Evolutionary conservation across 2,113 vertebrate species (phyloP).

Genomic region (Tachuris rubrigastra): DNA sequence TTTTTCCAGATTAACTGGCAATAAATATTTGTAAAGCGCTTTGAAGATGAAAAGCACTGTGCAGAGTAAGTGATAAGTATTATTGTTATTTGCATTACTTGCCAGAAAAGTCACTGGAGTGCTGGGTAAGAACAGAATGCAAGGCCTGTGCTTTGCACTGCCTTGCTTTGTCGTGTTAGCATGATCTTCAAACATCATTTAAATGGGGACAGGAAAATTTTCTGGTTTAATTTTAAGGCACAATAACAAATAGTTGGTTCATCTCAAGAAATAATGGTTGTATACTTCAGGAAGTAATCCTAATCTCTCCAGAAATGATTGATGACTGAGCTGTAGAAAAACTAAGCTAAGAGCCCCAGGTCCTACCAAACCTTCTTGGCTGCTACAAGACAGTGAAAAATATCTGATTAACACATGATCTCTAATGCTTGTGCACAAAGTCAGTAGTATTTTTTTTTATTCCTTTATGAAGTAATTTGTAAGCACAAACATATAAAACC

Average conservation of each 20-base stretch:
- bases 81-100: background rate
- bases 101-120: background rate
- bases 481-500: background rate
- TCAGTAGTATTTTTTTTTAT: background rate
- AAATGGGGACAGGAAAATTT: background rate
- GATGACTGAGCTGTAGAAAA: background rate
- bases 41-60: background rate
- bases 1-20: slow-evolving; percentile 27
- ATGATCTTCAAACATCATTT: background rate
- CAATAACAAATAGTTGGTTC: background rate
- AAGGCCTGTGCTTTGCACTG: background rate
- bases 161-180: background rate
- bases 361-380: background rate
- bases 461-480: background rate
- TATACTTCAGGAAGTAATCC: background rate
- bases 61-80: background rate
- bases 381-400: background rate
- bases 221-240: slow-evolving; percentile 26
- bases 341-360: background rate
- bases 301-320: background rate
- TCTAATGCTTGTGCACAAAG: background rate
- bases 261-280: background rate
- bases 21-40: background rate
- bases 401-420: background rate
- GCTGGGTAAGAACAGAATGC: background rate